phyloP scores from a whole-genome alignment of 2,113 vertebrate species.

The Vidua chalybeata region DNA sequence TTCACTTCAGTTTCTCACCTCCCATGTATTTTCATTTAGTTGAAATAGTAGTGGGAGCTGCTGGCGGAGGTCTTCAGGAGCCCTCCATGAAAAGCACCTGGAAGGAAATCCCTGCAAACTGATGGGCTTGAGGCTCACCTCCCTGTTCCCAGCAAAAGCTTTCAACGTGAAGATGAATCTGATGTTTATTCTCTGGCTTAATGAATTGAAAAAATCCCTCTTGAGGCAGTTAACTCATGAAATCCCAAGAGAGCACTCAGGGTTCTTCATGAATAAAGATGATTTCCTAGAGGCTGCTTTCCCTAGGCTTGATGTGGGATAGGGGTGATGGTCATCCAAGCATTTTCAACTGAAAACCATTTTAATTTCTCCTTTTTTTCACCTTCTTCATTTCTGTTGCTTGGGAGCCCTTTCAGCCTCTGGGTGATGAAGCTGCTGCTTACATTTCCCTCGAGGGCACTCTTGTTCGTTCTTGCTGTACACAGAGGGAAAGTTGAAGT shows the following conservation, averaged over 20 bases:
- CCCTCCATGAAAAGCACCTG: background rate
- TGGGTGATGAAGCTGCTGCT: background rate
- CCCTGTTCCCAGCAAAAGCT: background rate
- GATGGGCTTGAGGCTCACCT: background rate
- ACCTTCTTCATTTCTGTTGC: background rate
- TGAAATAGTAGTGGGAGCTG: background rate
- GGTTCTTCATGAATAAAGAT: background rate
- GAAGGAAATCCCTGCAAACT: background rate
- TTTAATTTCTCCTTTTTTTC: background rate
- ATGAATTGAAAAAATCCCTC: background rate
- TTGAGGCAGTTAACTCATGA: background rate
- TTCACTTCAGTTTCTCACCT: background rate
- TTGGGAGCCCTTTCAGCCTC: background rate
- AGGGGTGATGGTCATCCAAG: background rate
- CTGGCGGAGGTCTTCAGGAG: background rate
- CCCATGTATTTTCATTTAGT: background rate
- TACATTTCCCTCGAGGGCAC: rapidly evolving
- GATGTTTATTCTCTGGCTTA: background rate
- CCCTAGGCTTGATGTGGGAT: background rate
- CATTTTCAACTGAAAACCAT: background rate
- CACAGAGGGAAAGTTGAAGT: background rate
- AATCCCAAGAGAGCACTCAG: background rate
- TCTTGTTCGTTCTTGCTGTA: background rate
- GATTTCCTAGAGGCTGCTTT: background rate
- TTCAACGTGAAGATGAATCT: background rate